Conservation (phyloP, 2,888 invertebrate genomes). For the Drosophila planitibia region DNA sequence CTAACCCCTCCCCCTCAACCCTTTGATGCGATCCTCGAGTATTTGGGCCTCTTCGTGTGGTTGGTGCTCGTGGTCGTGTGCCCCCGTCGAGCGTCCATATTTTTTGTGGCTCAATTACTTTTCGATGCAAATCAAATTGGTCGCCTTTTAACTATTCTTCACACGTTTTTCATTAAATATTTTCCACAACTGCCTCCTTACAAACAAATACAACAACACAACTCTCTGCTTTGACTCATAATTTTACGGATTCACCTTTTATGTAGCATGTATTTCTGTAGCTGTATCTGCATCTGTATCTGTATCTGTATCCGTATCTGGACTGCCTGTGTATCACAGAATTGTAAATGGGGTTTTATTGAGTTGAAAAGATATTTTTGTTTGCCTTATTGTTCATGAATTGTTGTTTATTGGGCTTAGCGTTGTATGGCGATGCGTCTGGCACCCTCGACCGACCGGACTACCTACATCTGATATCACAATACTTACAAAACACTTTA, state of each 20-base stretch:
- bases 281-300: conserved; percentile 12
- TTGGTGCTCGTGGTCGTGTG: conserved; percentile 56
- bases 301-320: conserved; percentile 24
- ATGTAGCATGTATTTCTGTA: conserved; percentile 12
- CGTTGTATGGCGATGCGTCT: background rate
- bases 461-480: conserved; percentile 3
- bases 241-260: conserved; percentile 56
- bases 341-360: conserved; percentile 72
- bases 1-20: background rate
- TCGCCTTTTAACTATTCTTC: conserved; percentile 80
- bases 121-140: conserved; percentile 83
- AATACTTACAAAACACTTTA: conserved; percentile 4
- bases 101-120: conserved; percentile 81
- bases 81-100: conserved; percentile 75
- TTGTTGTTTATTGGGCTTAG: conserved; percentile 62
- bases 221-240: conserved; percentile 53
- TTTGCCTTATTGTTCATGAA: conserved; percentile 67
- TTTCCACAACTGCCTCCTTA: conserved; percentile 30
- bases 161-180: conserved; percentile 81
- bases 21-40: conserved; percentile 3
- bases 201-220: conserved; percentile 6
- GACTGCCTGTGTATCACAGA: conserved; percentile 15
- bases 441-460: conserved; percentile 9
- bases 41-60: conserved; percentile 19
- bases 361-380: conserved; percentile 66